phyloP scores from a whole-genome alignment of 2,888 invertebrate genomes.

The Phrixothrix hirtus region DNA sequence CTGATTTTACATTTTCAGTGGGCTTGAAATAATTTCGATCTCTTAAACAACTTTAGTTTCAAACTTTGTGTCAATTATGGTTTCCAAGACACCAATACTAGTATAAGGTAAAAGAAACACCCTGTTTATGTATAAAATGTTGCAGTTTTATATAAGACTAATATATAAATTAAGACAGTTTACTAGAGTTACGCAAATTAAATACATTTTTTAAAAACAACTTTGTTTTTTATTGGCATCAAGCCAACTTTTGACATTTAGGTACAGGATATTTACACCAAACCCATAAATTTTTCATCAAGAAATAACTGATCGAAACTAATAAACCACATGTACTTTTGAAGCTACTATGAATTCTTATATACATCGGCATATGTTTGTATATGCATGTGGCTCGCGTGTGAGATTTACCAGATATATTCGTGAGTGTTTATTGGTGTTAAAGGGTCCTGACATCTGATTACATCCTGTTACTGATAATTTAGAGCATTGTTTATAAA shows the following conservation, averaged over 20 bases:
- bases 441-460: conserved; percentile 39
- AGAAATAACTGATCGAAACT: conserved; percentile 17
- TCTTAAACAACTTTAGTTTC: no score
- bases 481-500: conserved; percentile 28
- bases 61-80: no score
- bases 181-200: background rate
- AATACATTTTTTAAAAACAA: background rate
- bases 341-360: conserved; percentile 26
- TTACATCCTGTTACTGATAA: conserved; percentile 36
- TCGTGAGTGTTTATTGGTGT: conserved; percentile 40
- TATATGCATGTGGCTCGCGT: conserved; percentile 41
- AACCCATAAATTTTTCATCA: conserved; percentile 22
- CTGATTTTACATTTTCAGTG: no score
- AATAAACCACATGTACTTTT: conserved; percentile 22
- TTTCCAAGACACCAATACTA: no score
- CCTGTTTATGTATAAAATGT: no score
- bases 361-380: conserved; percentile 37
- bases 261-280: conserved; percentile 19
- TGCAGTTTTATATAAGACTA: no score
- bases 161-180: no score
- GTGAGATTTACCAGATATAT: conserved; percentile 34
- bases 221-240: conserved; percentile 4
- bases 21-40: no score
- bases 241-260: conserved; percentile 11
- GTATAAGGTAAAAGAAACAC: no score